Evolutionary conservation across 92 coral and sea anemone genomes (phyloP), one percentile per base, ranked within the genome.

Genomic region (Montipora capitata): DNA sequence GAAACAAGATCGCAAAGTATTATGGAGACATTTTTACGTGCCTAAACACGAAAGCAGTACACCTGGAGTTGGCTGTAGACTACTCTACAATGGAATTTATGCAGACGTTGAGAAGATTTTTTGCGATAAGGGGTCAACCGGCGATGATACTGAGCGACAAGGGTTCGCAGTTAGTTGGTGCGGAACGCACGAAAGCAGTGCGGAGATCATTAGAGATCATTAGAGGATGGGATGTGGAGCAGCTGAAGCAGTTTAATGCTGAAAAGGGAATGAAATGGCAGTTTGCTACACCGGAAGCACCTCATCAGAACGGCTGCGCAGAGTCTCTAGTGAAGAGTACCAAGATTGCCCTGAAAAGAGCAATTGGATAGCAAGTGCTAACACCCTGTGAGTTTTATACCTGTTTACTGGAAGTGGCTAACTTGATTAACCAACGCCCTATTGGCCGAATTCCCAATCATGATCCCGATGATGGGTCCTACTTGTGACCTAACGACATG

Each of bases 271-370:
- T 86, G n/a, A 75, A 63, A 38, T 76, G 84, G 90, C 51, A 41
- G 38, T 63, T 86, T 63, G 65, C 66, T 57, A 77, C 59, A 11
- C 90, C 90, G 43, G 84, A 73, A 16, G 85, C 85, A 77, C 54
- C 77, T 20, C 85, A 78, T 59, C 85, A 77, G 45, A 85, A 85
- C 49, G 69, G 69, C 69, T 64, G 69, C 35, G 69, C 69, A 75
- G 85, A 80, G 63, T 84, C 89, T 0, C 35, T 84, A 56, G 80
- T 73, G 8, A 76, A 89, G 77, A 65, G 68, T 8, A 64, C 88
- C 85, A 89, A 83, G 81, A 83, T 56, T n/a, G 87, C 91, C 27
- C 39, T 80, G 72, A 88, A 81, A 82, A 80, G 72, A 51, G 89
- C 85, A 16, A 76, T 76, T 14, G 80, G 51, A 45, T 3, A 45